These are phyloP conservation scores for Lysandra bellargus DNA, from an alignment of 2,888 invertebrate genomes.

Conservation along the genomic window DNA sequence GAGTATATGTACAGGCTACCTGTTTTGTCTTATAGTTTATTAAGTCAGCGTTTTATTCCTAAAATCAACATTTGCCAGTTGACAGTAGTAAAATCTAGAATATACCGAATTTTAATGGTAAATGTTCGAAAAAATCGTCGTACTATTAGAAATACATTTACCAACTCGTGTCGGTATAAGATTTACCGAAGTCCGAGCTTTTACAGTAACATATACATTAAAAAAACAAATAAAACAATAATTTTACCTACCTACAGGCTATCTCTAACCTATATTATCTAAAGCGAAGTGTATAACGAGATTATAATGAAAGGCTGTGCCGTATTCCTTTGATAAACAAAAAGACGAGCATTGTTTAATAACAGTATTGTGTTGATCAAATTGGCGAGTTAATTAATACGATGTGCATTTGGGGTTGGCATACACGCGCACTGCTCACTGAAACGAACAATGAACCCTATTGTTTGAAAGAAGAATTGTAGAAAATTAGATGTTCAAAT, in stretches of 20 bases:
- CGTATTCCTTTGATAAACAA: neutral
- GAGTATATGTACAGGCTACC: no score
- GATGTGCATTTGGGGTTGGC: neutral
- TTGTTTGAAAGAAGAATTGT: neutral
- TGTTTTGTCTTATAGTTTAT: no score
- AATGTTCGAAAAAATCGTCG: no score
- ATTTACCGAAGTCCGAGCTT: no score
- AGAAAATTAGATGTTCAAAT: neutral
- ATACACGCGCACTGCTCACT: neutral
- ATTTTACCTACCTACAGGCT: neutral
- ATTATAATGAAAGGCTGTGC: neutral
- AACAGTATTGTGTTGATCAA: conserved; percentile 6
- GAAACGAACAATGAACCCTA: neutral
- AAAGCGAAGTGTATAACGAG: neutral
- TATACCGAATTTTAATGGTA: no score
- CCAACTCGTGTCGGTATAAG: no score
- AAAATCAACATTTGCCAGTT: no score
- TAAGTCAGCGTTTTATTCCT: no score
- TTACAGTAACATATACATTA: no score
- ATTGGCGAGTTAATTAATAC: neutral
- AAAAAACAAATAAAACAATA: neutral
- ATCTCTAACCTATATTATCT: neutral
- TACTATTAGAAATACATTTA: no score
- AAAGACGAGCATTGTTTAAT: conserved; percentile 9
- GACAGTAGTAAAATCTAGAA: no score